Base-by-base conservation (phyloP, 1,140 invertebrate genomes). In the Penaeus vannamei region DNA sequence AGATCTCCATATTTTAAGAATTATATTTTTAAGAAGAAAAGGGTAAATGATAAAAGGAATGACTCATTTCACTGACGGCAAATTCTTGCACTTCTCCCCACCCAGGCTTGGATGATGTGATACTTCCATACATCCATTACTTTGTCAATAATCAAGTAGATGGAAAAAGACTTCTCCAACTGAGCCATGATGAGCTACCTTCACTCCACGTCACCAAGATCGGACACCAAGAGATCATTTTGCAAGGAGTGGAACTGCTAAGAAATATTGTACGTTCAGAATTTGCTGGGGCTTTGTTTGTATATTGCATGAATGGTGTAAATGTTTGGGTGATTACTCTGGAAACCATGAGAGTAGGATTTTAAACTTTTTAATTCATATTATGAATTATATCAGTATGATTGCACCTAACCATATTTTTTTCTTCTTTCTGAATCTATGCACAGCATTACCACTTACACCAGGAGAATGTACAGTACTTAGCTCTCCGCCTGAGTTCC, bases 171-270 rank as follows among this genome's bases (percentile, higher is more conserved):
- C 93, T 99, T 91, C 93, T 99, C 81, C 96, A 96, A 92, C 94
- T 98, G 85, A 95, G 96, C 62, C 95, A 97, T 61, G 96, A 97
- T 93, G 97, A 98, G 93, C 94, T 98, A 69, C 96, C 97, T 92
- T 95, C 97, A 92, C 94, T 98, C 61, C 96, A 96, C 62, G 95
- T 98, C 90, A 93, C 94, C 69, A 96, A 96, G 92, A 95, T 98
- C 89, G 97, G 98, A 8, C 97, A 98, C 92, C 98, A 99, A 93
- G 98, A 99, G 93, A 95, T 98, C 77, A 95, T 98, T 90, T 93
- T 98, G 84, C 97, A 98, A 94, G 97, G 97, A 79, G 96, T 98
- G 12, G 97, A 98, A 92, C 96, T 97, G 91, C 94, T 99, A 23
- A 94, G 96, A 92, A 96, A 97, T 93, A 96, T 98, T 94, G 96